A percentile compares a stretch with the other conserved stretches of the same genome.
These are phyloP conservation scores for Drosophila hamatofila DNA, from an alignment of 2,888 invertebrate genomes.

Conservation along the genomic window DNA sequence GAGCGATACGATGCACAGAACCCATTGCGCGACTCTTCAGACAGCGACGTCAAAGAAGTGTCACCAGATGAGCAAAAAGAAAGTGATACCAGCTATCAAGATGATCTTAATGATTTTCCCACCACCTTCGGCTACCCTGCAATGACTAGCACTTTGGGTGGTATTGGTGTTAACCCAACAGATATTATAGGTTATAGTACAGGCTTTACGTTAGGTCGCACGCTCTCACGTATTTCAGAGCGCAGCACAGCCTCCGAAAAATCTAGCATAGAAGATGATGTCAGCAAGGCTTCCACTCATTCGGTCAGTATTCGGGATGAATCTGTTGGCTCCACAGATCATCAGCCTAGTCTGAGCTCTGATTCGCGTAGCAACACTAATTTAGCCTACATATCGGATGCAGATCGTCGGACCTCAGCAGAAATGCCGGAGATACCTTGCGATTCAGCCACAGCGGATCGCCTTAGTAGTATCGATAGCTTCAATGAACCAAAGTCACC, in stretches of 20 bases:
- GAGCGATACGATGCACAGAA: conserved; percentile 86
- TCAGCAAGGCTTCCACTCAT: conserved; percentile 93
- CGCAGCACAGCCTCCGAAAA: conserved; percentile 95
- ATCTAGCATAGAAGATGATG: conserved; percentile 94
- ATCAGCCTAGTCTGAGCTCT: conserved; percentile 93
- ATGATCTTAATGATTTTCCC: conserved; percentile 91
- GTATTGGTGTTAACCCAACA: conserved; percentile 87
- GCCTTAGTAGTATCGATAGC: conserved; percentile 86
- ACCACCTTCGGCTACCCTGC: conserved; percentile 91
- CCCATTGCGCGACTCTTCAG: conserved; percentile 82
- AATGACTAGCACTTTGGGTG: conserved; percentile 86
- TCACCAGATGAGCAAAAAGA: conserved; percentile 87
- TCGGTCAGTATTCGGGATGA: conserved; percentile 94
- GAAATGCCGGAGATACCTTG: conserved; percentile 94
- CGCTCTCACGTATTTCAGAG: conserved; percentile 94
- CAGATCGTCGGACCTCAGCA: conserved; percentile 92
- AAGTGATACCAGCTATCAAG: conserved; percentile 89
- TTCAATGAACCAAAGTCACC: conserved; percentile 86
- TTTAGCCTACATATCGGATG: conserved; percentile 91
- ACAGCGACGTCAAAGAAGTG: conserved; percentile 85
- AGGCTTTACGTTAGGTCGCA: conserved; percentile 91
- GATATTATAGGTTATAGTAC: conserved; percentile 91
- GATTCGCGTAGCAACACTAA: conserved; percentile 92
- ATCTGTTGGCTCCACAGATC: conserved; percentile 93
- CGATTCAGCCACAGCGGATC: conserved; percentile 87